phyloP scores from a whole-genome alignment of 2,797 vertebrate genomes.

The Pangasius djambal region DNA sequence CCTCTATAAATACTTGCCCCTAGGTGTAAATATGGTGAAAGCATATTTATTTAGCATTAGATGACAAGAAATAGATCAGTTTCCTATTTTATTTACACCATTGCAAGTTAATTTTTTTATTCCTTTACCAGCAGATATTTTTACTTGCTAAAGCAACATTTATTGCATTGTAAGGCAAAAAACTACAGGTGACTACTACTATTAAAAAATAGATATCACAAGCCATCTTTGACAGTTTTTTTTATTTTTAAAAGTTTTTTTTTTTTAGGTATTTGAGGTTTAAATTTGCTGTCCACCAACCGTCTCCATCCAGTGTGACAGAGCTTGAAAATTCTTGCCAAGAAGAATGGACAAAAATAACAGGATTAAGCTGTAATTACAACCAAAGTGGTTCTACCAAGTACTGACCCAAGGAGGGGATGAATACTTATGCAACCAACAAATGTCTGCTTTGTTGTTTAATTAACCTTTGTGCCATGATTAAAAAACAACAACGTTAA shows the following conservation, averaged over 20 bases:
- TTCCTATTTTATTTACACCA: neutral
- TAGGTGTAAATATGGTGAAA: neutral
- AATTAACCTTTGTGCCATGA: neutral
- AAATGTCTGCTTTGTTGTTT: neutral
- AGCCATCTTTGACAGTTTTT: neutral
- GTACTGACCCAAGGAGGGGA: neutral
- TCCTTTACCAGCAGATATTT: neutral
- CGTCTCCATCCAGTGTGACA: too few species aligned
- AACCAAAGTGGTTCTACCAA: neutral
- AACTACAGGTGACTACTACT: neutral
- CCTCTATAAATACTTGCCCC: neutral
- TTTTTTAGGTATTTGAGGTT: neutral
- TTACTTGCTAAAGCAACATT: neutral
- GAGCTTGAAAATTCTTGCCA: too few species aligned
- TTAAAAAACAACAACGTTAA: neutral
- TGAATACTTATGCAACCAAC: neutral
- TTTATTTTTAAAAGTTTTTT: neutral
- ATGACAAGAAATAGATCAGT: neutral
- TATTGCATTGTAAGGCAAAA: neutral
- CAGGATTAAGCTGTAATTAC: neutral
- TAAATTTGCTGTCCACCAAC: neutral
- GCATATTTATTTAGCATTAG: constrained; percentile 4
- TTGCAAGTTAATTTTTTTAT: neutral
- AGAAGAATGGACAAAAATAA: neutral
- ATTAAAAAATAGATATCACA: neutral